Evolutionary conservation across 2,113 vertebrate genomes (phyloP).

Genomic region (Lamprologus ornatipinnis): DNA sequence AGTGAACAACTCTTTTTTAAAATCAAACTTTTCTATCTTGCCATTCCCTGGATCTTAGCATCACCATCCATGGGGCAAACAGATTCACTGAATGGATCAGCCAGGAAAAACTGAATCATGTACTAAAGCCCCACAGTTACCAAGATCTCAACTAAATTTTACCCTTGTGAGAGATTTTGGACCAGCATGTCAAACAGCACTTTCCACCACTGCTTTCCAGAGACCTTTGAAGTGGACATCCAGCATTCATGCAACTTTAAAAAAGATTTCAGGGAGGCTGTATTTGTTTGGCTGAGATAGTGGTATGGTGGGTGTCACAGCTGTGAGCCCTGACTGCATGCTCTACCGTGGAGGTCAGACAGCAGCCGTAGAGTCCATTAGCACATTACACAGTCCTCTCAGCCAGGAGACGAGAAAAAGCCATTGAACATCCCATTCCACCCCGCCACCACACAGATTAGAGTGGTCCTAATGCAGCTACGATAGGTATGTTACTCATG

Average conservation of each 20-base stretch:
- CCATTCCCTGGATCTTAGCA: neutral
- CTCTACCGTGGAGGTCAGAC: slow-evolving; percentile 34
- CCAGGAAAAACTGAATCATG: neutral
- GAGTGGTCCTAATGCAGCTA: slow-evolving; percentile 45
- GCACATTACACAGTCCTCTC: slow-evolving; percentile 54
- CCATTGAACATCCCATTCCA: slow-evolving; percentile 52
- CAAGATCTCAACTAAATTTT: neutral
- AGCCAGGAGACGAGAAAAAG: slow-evolving; percentile 47
- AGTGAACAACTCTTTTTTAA: neutral
- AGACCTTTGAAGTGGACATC: slow-evolving; percentile 2
- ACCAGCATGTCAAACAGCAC: neutral
- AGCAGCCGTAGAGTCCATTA: slow-evolving; percentile 62
- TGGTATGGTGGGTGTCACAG: neutral
- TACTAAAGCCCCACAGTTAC: neutral
- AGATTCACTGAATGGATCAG: neutral
- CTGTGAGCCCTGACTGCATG: neutral
- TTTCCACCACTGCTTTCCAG: neutral
- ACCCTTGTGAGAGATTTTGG: neutral
- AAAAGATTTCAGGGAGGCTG: slow-evolving; percentile 31
- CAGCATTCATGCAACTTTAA: slow-evolving; percentile 27
- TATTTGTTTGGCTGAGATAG: slow-evolving; percentile 20
- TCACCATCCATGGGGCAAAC: neutral
- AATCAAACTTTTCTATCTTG: neutral
- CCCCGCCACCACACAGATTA: slow-evolving; percentile 39
- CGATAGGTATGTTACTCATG: slow-evolving; percentile 27